These are phyloP conservation scores for Quadroppia sp. DNA, from an alignment of 2,888 invertebrate species.

Conservation along the genomic window DNA sequence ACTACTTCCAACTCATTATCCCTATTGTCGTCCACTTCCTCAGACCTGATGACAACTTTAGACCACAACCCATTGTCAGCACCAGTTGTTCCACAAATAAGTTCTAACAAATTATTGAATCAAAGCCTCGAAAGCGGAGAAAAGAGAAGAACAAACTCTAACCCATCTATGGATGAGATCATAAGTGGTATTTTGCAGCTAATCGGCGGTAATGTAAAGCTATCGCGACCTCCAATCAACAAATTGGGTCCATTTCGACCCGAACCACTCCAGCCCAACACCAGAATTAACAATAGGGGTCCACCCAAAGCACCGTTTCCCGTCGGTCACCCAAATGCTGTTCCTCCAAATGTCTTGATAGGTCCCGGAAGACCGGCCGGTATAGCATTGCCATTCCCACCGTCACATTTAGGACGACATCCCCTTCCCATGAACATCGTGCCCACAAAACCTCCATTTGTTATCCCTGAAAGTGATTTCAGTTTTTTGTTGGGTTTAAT, in stretches of 20 bases:
- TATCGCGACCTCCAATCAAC: slow-evolving; percentile 56
- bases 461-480: slow-evolving; percentile 34
- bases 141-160: slow-evolving; percentile 14
- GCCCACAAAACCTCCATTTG: slow-evolving; percentile 39
- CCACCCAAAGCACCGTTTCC: slow-evolving; percentile 66
- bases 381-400: slow-evolving; percentile 60
- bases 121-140: not conserved
- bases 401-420: slow-evolving; percentile 16
- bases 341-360: slow-evolving; percentile 36
- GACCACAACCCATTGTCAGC: not conserved
- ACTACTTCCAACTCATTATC: not conserved
- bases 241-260: slow-evolving; percentile 42
- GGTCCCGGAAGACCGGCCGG: slow-evolving; percentile 49
- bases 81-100: not conserved
- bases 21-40: slow-evolving; percentile 1
- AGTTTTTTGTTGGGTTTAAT: slow-evolving; percentile 35
- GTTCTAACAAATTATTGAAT: slow-evolving; percentile 6
- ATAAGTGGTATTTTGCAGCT: slow-evolving; percentile 78
- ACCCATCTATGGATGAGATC: slow-evolving; percentile 70
- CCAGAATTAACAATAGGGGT: slow-evolving; percentile 78
- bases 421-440: not conserved
- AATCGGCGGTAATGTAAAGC: slow-evolving; percentile 80
- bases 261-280: slow-evolving; percentile 47
- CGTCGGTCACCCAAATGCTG: slow-evolving; percentile 1
- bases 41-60: not conserved